phyloP scores from a whole-genome alignment of 2,797 vertebrate genomes.

The Gymnothorax reevesii region DNA sequence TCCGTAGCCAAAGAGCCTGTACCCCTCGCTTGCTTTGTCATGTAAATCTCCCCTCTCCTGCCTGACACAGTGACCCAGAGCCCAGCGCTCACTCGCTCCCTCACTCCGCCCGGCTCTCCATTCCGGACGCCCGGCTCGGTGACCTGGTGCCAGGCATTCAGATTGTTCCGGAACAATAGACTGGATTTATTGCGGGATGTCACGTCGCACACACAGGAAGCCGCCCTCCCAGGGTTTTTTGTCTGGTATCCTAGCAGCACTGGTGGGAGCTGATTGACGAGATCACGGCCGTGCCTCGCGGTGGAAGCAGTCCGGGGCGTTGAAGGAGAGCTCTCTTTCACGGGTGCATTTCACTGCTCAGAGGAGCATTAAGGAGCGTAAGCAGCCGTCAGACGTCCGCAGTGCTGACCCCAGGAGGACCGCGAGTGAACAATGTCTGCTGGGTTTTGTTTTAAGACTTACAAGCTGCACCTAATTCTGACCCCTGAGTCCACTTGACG shows the following conservation, averaged over 20 bases:
- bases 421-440: too few relatives aligned
- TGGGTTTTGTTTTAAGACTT: too few relatives aligned
- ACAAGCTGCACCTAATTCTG: too few relatives aligned
- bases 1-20: constrained; percentile 36
- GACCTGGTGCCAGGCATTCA: constrained; percentile 41
- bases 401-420: too few relatives aligned
- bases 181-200: constrained; percentile 7
- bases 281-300: too few relatives aligned
- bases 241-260: neutral
- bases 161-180: neutral
- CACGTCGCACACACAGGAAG: neutral
- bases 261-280: neutral
- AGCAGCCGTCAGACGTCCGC: neutral
- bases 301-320: neutral
- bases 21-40: constrained; percentile 39
- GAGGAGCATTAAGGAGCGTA: constrained; percentile 13
- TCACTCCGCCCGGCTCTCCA: too few relatives aligned
- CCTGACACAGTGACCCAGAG: constrained; percentile 46
- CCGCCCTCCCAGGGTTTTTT: neutral
- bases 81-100: constrained; percentile 10
- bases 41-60: constrained; percentile 20
- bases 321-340: neutral
- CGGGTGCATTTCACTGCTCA: neutral
- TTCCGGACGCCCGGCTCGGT: neutral
- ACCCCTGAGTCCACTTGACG: too few relatives aligned